Evolutionary conservation across 2,888 invertebrate genomes (phyloP).

Genomic region (Campaea margaritaria): DNA sequence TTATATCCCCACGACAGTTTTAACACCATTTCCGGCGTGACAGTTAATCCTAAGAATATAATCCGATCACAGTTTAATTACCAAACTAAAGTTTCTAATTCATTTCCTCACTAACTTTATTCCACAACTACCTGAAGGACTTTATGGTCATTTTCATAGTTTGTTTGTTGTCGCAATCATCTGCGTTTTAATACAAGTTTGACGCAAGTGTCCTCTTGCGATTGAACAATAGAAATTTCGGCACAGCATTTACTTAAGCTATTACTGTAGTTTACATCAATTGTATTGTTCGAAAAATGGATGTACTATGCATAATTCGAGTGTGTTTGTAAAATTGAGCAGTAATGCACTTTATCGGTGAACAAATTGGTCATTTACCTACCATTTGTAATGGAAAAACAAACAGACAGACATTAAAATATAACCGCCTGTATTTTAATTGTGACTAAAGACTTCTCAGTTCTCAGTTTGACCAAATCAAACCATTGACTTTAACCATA

Average conservation of each 20-base stretch:
- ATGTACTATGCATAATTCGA: slow-evolving; percentile 7
- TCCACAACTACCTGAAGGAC: slow-evolving; percentile 33
- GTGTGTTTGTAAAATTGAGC: neutral
- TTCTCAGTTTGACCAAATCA: too few relatives aligned
- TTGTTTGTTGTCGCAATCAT: slow-evolving; percentile 47
- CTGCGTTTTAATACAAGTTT: slow-evolving; percentile 48
- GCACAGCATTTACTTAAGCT: slow-evolving; percentile 48
- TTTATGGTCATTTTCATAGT: slow-evolving; percentile 32
- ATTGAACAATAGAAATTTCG: slow-evolving; percentile 54
- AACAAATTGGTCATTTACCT: neutral
- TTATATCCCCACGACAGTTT: too few relatives aligned
- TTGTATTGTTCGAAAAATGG: slow-evolving; percentile 56
- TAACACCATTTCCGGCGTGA: too few relatives aligned
- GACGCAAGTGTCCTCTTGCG: slow-evolving; percentile 56
- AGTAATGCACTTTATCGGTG: neutral
- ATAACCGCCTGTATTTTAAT: neutral
- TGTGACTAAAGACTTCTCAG: neutral
- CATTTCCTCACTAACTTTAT: slow-evolving; percentile 22
- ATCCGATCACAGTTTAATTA: neutral
- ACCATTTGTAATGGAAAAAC: too few relatives aligned
- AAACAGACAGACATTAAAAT: neutral
- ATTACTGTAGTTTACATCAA: slow-evolving; percentile 57
- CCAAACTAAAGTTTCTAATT: slow-evolving; percentile 17
- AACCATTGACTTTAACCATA: too few relatives aligned
- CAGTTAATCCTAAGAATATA: too few relatives aligned